A percentile compares a stretch with the other conserved stretches of the same genome.
Evolutionary conservation across 2,113 vertebrate species (phyloP).

Genomic region (Panthera tigris): DNA sequence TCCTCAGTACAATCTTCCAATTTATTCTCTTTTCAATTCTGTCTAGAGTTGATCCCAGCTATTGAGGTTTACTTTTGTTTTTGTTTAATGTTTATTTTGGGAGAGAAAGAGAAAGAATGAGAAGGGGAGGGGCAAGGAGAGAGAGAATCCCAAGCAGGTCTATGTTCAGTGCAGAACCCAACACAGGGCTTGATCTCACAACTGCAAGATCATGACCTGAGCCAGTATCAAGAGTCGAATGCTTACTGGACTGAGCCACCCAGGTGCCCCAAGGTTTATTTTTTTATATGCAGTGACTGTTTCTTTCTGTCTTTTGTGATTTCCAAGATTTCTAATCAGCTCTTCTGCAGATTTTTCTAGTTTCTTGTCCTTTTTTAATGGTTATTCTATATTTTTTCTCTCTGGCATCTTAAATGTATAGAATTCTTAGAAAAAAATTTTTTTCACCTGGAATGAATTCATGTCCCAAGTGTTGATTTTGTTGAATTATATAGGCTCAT

Average conservation of each 20-base stretch:
- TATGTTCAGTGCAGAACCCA: too few relatives aligned
- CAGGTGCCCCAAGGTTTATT: neutral
- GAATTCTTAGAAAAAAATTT: neutral
- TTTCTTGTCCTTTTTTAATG: neutral
- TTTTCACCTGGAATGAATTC: neutral
- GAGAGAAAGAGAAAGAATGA: too few relatives aligned
- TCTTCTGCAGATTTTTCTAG: neutral
- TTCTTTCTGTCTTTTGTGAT: neutral
- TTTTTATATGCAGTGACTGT: neutral
- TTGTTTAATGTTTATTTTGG: too few relatives aligned
- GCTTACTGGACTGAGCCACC: too few relatives aligned
- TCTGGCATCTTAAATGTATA: neutral
- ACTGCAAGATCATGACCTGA: too few relatives aligned
- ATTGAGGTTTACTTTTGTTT: neutral
- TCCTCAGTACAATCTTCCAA: neutral
- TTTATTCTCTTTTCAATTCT: neutral
- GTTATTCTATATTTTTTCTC: neutral
- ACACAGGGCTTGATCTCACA: too few relatives aligned
- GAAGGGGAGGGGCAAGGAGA: too few relatives aligned
- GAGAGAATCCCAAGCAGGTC: too few relatives aligned
- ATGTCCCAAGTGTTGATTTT: neutral
- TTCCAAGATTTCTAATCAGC: neutral
- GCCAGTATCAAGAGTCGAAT: too few relatives aligned
- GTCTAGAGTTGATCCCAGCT: neutral
- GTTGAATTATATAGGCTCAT: neutral